Percentiles rank a stretch among this genome's conserved stretches.
Evolutionary conservation across 2,797 vertebrate species (phyloP).

Genomic region (Falco cherrug): DNA sequence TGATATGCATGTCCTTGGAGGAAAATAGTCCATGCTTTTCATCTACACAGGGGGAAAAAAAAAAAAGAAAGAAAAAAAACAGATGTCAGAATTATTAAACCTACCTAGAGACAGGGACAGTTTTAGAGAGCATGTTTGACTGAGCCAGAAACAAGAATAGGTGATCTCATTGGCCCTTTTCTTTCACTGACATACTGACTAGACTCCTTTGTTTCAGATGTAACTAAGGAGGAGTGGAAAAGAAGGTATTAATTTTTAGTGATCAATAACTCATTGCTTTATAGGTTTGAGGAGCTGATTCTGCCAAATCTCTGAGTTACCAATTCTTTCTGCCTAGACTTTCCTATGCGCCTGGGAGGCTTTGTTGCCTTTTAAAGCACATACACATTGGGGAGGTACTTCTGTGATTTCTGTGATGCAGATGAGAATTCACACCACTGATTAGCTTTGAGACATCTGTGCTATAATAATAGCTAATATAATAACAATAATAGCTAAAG

Average conservation of each 20-base stretch:
- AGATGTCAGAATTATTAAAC: constrained; percentile 33
- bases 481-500: neutral
- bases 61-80: neutral
- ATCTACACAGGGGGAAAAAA: neutral
- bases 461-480: neutral
- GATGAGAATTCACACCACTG: neutral
- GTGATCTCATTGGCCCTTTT: neutral
- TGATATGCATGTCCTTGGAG: constrained; percentile 38
- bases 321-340: neutral
- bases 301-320: neutral
- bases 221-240: neutral
- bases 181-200: neutral
- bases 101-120: neutral
- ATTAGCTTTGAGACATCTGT: neutral
- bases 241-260: neutral
- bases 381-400: neutral
- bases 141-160: neutral
- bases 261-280: neutral
- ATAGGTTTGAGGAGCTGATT: neutral
- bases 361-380: neutral
- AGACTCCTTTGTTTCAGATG: neutral
- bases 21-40: constrained; percentile 31
- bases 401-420: neutral
- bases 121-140: neutral
- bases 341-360: neutral